phyloP scores from a whole-genome alignment of 2,888 invertebrate species.

The Drosophila flavopinicola region DNA sequence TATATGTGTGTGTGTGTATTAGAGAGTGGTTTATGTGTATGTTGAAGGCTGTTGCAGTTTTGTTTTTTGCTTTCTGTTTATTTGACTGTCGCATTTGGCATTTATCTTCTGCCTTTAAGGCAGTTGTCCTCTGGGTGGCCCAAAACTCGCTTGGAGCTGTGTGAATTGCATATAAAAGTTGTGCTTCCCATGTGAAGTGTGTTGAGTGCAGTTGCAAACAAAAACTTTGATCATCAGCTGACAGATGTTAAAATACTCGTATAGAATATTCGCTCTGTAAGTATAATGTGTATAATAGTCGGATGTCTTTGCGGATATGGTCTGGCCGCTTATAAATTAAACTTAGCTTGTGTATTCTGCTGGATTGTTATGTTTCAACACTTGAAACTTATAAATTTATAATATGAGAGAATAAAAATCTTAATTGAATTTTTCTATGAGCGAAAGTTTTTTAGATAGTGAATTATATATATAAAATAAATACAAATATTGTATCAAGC shows the following conservation, averaged over 20 bases:
- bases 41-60: slow-evolving; percentile 57
- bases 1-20: not conserved
- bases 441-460: no score
- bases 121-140: slow-evolving; percentile 36
- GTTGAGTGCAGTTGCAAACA: slow-evolving; percentile 11
- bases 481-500: no score
- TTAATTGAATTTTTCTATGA: no score
- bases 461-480: no score
- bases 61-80: slow-evolving; percentile 8
- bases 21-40: slow-evolving; percentile 17
- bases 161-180: slow-evolving; percentile 25
- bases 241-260: slow-evolving; percentile 3
- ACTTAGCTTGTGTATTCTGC: no score
- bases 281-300: not conserved
- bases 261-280: not conserved
- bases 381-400: no score
- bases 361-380: no score
- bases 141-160: slow-evolving; percentile 2
- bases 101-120: slow-evolving; percentile 31
- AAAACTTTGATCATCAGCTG: slow-evolving; percentile 18
- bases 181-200: slow-evolving; percentile 6
- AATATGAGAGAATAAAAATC: no score
- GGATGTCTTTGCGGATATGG: not conserved
- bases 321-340: not conserved
- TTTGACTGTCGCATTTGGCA: slow-evolving; percentile 44